A percentile compares a stretch with the other conserved stretches of the same genome.
These are phyloP conservation scores for Conistra vaccinii DNA, from an alignment of 2,888 invertebrate species.

Conservation along the genomic window DNA sequence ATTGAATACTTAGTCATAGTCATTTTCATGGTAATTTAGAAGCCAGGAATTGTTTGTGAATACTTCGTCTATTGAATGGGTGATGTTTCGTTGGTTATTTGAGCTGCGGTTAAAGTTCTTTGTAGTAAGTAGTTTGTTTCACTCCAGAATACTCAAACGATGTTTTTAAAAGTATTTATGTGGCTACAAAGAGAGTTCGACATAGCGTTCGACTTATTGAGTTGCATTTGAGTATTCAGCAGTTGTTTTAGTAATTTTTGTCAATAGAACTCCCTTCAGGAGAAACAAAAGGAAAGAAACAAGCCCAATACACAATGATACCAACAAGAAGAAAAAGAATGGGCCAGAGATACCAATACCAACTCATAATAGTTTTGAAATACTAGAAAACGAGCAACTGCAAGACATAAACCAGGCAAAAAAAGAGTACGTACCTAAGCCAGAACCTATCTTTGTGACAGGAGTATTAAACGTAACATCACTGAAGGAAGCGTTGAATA, in stretches of 20 bases:
- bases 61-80: constrained; percentile 26
- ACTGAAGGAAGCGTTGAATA: too few relatives aligned
- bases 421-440: too few relatives aligned
- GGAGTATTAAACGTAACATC: too few relatives aligned
- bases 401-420: too few relatives aligned
- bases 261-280: too few relatives aligned
- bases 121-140: neutral
- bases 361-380: too few relatives aligned
- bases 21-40: constrained; percentile 50
- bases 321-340: too few relatives aligned
- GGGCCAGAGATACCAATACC: too few relatives aligned
- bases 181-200: neutral
- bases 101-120: constrained; percentile 24
- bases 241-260: neutral
- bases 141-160: neutral
- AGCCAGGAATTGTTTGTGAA: constrained; percentile 40
- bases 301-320: too few relatives aligned
- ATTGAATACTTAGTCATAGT: constrained; percentile 20
- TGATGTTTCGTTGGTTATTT: constrained; percentile 17
- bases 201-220: neutral
- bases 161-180: neutral
- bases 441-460: too few relatives aligned
- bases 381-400: too few relatives aligned
- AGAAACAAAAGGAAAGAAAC: too few relatives aligned
- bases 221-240: neutral